Evolutionary conservation across 2,888 invertebrate genomes (phyloP).

Genomic region (Spodoptera littoralis): DNA sequence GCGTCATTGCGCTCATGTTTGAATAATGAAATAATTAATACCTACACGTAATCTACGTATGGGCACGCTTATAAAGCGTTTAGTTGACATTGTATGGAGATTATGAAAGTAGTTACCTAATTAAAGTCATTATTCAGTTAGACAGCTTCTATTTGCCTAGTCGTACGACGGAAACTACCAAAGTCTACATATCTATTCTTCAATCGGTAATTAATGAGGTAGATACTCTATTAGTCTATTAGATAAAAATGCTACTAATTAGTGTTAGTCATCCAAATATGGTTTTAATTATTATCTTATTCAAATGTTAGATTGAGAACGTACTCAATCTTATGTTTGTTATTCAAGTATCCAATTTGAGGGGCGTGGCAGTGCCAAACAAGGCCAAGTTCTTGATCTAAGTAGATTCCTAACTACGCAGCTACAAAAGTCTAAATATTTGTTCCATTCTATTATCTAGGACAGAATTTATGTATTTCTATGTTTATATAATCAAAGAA

Average conservation of each 20-base stretch:
- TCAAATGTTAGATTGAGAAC: slow-evolving; percentile 4
- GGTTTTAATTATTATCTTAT: not conserved
- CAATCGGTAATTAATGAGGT: no score
- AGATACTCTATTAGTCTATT: no score
- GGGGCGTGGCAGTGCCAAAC: slow-evolving; percentile 2
- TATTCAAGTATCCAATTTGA: slow-evolving; percentile 20
- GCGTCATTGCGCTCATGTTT: slow-evolving; percentile 61
- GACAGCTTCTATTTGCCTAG: no score
- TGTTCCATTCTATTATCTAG: no score
- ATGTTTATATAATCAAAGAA: no score
- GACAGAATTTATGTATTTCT: not conserved
- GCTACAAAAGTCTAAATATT: not conserved
- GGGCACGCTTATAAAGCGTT: not conserved
- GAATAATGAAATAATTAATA: slow-evolving; percentile 47
- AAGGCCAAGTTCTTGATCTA: slow-evolving; percentile 21
- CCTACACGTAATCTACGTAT: slow-evolving; percentile 16
- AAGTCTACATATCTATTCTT: no score
- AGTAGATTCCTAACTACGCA: slow-evolving; percentile 1
- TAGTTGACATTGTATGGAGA: no score
- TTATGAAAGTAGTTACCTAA: no score
- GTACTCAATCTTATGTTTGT: slow-evolving; percentile 3
- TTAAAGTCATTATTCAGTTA: no score
- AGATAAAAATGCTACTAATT: not conserved
- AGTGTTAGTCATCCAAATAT: not conserved
- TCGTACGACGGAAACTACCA: no score